A percentile compares a stretch with the other conserved stretches of the same genome.
Conservation (phyloP, 2,797 vertebrate genomes). For the Erithacus rubecula region DNA sequence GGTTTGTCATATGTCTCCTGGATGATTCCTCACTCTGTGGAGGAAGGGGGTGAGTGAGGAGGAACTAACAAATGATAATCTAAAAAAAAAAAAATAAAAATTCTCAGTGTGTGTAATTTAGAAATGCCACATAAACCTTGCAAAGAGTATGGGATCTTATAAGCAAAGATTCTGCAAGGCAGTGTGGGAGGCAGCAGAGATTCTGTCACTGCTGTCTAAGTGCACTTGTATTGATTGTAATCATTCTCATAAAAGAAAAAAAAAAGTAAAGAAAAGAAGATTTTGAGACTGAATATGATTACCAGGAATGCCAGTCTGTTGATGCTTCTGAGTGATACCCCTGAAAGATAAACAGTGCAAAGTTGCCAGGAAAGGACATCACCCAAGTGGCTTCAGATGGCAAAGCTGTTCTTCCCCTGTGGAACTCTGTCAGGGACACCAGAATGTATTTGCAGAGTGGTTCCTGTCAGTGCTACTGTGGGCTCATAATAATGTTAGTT, state of each 20-base stretch:
- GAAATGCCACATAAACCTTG: neutral
- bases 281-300: neutral
- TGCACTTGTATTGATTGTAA: neutral
- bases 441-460: neutral
- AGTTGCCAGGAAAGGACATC: neutral
- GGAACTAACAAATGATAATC: constrained; percentile 54
- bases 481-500: neutral
- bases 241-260: neutral
- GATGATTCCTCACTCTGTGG: constrained; percentile 37
- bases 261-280: too few relatives aligned
- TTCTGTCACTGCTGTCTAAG: neutral
- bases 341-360: neutral
- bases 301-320: neutral
- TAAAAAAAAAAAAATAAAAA: too few relatives aligned
- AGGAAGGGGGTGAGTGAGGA: constrained; percentile 4
- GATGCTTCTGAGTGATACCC: neutral
- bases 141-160: neutral
- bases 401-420: neutral
- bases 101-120: neutral
- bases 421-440: neutral
- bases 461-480: neutral
- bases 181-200: neutral
- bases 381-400: neutral
- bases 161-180: neutral
- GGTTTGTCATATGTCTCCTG: constrained; percentile 42